Percentiles rank a stretch among this genome's conserved stretches.
Evolutionary conservation across 1,140 invertebrate genomes (phyloP).

Genomic region (Campodea augens): DNA sequence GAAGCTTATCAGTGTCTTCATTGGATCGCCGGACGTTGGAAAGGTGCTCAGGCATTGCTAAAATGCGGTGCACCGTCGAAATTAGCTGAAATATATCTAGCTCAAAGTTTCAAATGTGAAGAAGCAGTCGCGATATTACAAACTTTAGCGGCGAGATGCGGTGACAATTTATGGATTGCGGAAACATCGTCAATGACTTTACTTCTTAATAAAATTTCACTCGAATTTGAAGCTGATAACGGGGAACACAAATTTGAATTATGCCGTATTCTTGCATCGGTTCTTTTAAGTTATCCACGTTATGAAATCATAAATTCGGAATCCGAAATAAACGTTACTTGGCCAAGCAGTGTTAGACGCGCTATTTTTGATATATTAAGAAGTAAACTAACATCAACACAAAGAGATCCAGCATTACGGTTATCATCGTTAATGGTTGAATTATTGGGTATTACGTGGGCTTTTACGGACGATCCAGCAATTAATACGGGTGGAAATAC

Average conservation of each 20-base stretch:
- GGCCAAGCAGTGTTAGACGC: slow-evolving; percentile 56
- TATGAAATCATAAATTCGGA: slow-evolving; percentile 36
- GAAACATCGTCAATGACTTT: slow-evolving; percentile 53
- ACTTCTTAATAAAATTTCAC: slow-evolving; percentile 59
- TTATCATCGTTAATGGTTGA: slow-evolving; percentile 59
- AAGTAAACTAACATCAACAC: slow-evolving; percentile 67
- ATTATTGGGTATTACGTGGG: slow-evolving; percentile 65
- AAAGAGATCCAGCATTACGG: slow-evolving; percentile 68
- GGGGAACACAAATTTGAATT: slow-evolving; percentile 73
- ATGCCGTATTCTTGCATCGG: slow-evolving; percentile 47
- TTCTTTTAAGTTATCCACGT: slow-evolving; percentile 48
- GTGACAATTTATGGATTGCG: slow-evolving; percentile 46
- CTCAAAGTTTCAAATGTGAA: slow-evolving; percentile 69
- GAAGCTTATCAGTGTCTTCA: slow-evolving; percentile 70
- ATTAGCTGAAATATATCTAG: slow-evolving; percentile 64
- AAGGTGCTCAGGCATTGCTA: slow-evolving; percentile 52
- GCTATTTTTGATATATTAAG: slow-evolving; percentile 58
- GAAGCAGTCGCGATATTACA: slow-evolving; percentile 61
- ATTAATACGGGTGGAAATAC: slow-evolving; percentile 63
- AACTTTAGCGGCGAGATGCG: slow-evolving; percentile 43
- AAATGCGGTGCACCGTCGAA: slow-evolving; percentile 53
- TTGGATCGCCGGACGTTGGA: slow-evolving; percentile 46
- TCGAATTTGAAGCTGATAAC: slow-evolving; percentile 71
- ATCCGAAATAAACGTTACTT: slow-evolving; percentile 42
- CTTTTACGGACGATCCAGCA: slow-evolving; percentile 53